Base-by-base conservation (phyloP, 2,113 vertebrate genomes). In the Rhizomys pruinosus region DNA sequence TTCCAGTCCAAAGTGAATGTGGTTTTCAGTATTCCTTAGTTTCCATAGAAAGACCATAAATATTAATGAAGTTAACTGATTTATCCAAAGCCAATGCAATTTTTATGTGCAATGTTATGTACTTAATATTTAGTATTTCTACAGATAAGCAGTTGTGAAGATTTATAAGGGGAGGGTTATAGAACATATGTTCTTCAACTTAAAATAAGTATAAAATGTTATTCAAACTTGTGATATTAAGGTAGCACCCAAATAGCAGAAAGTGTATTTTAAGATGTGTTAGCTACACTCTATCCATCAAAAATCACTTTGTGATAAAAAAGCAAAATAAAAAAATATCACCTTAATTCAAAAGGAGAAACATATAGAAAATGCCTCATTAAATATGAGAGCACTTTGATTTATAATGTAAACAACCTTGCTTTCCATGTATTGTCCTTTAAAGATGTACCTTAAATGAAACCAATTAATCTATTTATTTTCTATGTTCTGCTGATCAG, bases 131-230 rank as follows among this genome's bases (percentile, higher is more conserved):
- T 80, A 92, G 11, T 37, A 94, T 4, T 68, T 63, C 9, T 52
- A 68, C 8, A 95, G 9, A 88, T 74, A 92, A 89, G 72, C 68
- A 37, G 8, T 57, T 6, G 13, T 81, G 11, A 94, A 5, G 66
- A 74, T 63, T 80, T 87, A 68, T 27, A 42, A 23, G 77, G 74
- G 3, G 15, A 87, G 78, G 3, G 0, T 84, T 81, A 72, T 87
- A 78, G 20, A 95, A 85, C 11, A n/a, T n/a, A 47, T 0, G 2
- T 12, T 71, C 22, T 78, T 57, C 19, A 77, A 42, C 6, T 77
- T 92, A 93, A 66, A 91, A 66, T 29, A 78, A 84, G 1, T 42
- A 93, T 12, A n/a, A 87, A 88, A n/a, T 55, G 63, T 32, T 85
- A 87, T 68, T 74, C 11, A 72, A 61, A n/a, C 66, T 81, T 61